phyloP scores from a whole-genome alignment of 2,888 invertebrate species.

The Heteromurus nitidus region DNA sequence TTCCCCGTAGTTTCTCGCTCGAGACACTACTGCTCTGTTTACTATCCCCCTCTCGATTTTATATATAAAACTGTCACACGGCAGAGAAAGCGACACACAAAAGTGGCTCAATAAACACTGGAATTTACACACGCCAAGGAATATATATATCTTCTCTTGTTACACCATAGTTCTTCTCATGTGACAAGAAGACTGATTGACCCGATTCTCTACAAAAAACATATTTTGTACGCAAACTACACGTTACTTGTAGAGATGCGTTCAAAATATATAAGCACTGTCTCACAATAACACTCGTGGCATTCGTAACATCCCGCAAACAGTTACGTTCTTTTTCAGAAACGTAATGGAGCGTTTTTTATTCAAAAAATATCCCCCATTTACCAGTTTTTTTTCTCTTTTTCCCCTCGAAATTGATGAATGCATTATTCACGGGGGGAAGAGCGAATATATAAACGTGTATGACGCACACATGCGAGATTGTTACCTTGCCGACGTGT shows the following conservation, averaged over 20 bases:
- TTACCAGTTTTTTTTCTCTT: not conserved
- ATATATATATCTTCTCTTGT: not conserved
- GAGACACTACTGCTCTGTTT: not conserved
- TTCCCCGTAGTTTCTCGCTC: not conserved
- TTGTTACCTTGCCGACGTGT: too few species aligned
- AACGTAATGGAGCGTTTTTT: too few species aligned
- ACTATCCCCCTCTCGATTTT: not conserved
- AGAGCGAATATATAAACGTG: too few species aligned
- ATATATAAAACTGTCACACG: constrained; percentile 15
- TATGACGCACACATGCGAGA: too few species aligned
- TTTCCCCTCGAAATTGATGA: not conserved
- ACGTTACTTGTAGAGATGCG: not conserved
- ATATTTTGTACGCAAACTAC: not conserved
- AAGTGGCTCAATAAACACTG: constrained; percentile 3
- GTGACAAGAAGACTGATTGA: constrained; percentile 5
- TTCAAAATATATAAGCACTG: not conserved
- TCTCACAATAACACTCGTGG: not conserved
- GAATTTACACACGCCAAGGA: not conserved
- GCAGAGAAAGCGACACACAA: not conserved
- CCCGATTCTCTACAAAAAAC: not conserved
- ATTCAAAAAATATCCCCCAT: not conserved
- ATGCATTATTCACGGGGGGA: too few species aligned
- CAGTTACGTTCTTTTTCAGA: too few species aligned
- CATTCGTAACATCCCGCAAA: not conserved
- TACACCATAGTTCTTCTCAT: not conserved